Evolutionary conservation across 2,888 invertebrate species (phyloP).

Genomic region (Sarcophaga carnaria): DNA sequence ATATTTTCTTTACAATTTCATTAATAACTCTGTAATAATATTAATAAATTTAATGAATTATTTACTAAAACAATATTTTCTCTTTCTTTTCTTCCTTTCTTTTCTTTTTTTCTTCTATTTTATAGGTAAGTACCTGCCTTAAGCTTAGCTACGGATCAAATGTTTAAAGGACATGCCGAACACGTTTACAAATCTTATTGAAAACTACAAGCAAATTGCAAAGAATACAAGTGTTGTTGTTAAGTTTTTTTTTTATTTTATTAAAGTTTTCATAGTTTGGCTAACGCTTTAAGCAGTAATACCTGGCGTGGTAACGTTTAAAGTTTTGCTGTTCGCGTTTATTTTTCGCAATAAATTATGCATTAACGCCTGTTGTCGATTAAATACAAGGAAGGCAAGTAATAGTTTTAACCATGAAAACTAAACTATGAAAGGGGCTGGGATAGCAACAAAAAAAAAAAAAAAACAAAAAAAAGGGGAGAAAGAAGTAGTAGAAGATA

Average conservation of each 20-base stretch:
- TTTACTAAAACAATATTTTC: background rate
- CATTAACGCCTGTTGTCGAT: conserved; percentile 23
- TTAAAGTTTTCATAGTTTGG: no score
- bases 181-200: no score
- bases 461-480: no score
- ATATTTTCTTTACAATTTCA: background rate
- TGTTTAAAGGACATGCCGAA: no score
- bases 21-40: background rate
- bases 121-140: conserved; percentile 51
- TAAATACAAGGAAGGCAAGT: conserved; percentile 12
- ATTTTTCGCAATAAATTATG: background rate
- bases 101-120: conserved; percentile 47
- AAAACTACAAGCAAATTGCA: no score
- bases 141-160: background rate
- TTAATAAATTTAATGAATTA: background rate
- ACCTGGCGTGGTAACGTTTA: no score
- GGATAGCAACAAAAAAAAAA: no score
- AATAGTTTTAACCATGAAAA: conserved; percentile 9
- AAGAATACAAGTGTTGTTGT: no score
- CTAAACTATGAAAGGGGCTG: no score
- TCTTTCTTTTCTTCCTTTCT: background rate
- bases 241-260: no score
- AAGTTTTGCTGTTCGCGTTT: no score
- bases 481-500: background rate
- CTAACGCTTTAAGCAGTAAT: no score